Conservation (phyloP, 2,888 invertebrate species). For the Chymomyza procnemis region DNA sequence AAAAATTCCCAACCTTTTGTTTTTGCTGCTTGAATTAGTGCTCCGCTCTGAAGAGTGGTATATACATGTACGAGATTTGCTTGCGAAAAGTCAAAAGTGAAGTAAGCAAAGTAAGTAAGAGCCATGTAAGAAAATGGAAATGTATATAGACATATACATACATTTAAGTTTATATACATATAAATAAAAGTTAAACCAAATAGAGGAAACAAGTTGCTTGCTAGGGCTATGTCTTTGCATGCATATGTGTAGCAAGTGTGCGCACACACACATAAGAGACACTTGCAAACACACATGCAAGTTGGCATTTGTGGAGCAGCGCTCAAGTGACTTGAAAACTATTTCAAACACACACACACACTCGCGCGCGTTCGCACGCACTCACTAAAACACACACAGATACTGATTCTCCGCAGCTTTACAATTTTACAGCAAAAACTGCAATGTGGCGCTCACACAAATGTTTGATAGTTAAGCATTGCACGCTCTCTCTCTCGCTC, state of each 20-base stretch:
- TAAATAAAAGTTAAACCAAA: conserved; percentile 43
- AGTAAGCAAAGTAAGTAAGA: not conserved
- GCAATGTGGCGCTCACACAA: conserved; percentile 21
- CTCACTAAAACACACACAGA: conserved; percentile 20
- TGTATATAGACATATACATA: not conserved
- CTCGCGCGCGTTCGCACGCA: conserved; percentile 21
- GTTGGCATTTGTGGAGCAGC: conserved; percentile 51
- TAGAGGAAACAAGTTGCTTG: conserved; percentile 70
- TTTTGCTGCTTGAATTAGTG: not conserved
- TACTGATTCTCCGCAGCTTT: not conserved
- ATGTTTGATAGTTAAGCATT: conserved; percentile 45
- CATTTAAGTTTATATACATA: not conserved
- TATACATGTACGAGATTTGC: conserved; percentile 38
- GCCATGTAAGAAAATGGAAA: conserved; percentile 13
- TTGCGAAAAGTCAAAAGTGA: conserved; percentile 56
- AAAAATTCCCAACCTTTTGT: not conserved
- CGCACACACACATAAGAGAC: not conserved
- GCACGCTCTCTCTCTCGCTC: not conserved
- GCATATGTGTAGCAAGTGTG: conserved; percentile 32
- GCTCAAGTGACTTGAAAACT: conserved; percentile 61
- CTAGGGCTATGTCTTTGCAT: conserved; percentile 44
- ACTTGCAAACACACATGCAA: not conserved
- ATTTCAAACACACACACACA: conserved; percentile 40
- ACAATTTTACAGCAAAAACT: conserved; percentile 20
- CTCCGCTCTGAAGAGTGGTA: conserved; percentile 44